These are phyloP conservation scores for Ophioninae sp. DNA, from an alignment of 2,888 invertebrate genomes.

Conservation along the genomic window DNA sequence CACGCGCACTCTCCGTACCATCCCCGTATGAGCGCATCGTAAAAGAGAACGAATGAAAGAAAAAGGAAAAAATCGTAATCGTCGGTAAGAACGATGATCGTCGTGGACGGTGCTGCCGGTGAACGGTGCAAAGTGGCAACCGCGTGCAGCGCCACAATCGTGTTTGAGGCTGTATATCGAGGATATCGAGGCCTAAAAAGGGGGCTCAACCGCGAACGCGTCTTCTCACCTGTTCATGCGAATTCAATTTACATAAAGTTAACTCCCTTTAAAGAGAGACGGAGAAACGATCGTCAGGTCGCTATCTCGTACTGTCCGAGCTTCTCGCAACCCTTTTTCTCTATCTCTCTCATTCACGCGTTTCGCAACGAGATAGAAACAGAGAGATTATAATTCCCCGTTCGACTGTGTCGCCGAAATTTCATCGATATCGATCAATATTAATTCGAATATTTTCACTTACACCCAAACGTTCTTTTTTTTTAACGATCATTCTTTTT, in stretches of 20 bases:
- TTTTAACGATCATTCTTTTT: neutral
- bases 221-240: conserved; percentile 60
- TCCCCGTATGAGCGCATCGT: neutral
- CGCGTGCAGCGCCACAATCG: conserved; percentile 7
- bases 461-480: neutral
- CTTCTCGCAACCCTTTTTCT: conserved; percentile 13
- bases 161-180: neutral
- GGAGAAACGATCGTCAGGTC: conserved; percentile 26
- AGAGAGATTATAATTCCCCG: conserved; percentile 31
- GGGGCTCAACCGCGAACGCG: conserved; percentile 45
- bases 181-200: conserved; percentile 30
- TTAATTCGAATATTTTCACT: conserved; percentile 47
- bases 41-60: conserved; percentile 44
- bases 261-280: conserved; percentile 49
- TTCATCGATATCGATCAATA: conserved; percentile 56
- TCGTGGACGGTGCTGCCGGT: conserved; percentile 25
- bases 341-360: conserved; percentile 10
- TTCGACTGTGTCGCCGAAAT: conserved; percentile 26
- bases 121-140: conserved; percentile 15
- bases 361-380: conserved; percentile 2
- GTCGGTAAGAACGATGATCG: conserved; percentile 30
- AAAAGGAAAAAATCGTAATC: conserved; percentile 44
- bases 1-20: conserved; percentile 30
- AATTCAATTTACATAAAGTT: conserved; percentile 62
- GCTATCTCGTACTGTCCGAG: conserved; percentile 3